These are phyloP conservation scores for Lamproptera curius DNA, from an alignment of 2,888 invertebrate species.

Conservation along the genomic window DNA sequence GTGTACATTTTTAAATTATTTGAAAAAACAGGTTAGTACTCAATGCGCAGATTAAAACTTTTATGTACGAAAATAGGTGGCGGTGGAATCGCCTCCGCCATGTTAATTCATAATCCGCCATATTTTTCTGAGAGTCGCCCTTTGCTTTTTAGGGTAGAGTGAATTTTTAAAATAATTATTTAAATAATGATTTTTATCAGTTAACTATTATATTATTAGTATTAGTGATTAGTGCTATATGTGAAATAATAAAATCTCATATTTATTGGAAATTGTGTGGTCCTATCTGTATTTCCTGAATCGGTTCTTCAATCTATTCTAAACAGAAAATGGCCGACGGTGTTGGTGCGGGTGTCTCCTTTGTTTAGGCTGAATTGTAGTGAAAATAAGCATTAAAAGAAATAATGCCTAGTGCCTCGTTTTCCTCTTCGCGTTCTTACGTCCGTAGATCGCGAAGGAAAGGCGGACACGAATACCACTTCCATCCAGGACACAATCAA, in stretches of 20 bases:
- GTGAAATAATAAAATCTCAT: constrained; percentile 39
- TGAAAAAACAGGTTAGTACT: too few relatives aligned
- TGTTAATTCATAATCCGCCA: constrained; percentile 67
- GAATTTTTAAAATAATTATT: constrained; percentile 55
- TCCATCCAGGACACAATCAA: constrained; percentile 89
- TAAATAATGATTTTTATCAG: constrained; percentile 66
- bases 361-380: constrained; percentile 84
- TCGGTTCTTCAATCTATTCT: constrained; percentile 75
- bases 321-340: constrained; percentile 91
- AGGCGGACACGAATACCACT: constrained; percentile 91
- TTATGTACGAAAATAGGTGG: constrained; percentile 41
- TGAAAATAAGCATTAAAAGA: constrained; percentile 75
- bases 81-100: constrained; percentile 54
- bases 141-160: constrained; percentile 60
- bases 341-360: constrained; percentile 89
- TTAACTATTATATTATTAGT: constrained; percentile 55
- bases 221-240: constrained; percentile 62
- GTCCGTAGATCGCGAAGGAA: constrained; percentile 94
- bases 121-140: constrained; percentile 73
- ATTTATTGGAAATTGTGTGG: constrained; percentile 51
- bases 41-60: constrained; percentile 25
- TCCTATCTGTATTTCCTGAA: constrained; percentile 60
- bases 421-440: constrained; percentile 94
- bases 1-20: too few relatives aligned
- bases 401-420: constrained; percentile 97